A percentile compares a stretch with the other conserved stretches of the same genome.
Evolutionary conservation across 2,797 vertebrate genomes (phyloP).

Genomic region (Gallinago solitaria): DNA sequence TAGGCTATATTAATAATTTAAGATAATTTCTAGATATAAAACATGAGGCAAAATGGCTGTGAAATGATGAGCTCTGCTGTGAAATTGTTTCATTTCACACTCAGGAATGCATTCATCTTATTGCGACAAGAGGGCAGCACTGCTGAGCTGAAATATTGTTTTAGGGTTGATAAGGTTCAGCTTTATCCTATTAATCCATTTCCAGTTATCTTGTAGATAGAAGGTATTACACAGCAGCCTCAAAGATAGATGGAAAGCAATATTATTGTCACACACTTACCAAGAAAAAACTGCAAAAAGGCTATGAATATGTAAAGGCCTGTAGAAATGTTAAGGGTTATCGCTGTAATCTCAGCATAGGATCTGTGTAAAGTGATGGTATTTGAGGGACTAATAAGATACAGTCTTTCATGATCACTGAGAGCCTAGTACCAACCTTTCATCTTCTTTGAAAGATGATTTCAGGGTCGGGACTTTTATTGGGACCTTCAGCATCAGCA

Average conservation of each 20-base stretch:
- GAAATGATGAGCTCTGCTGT: background rate
- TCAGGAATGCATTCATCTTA: background rate
- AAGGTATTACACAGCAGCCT: background rate
- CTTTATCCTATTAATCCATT: background rate
- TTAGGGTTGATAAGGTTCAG: background rate
- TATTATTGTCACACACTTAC: background rate
- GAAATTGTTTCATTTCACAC: slow-evolving; percentile 2
- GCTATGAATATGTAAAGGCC: background rate
- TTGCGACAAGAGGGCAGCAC: background rate
- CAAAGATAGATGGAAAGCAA: background rate
- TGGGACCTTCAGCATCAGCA: background rate
- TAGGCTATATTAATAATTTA: background rate
- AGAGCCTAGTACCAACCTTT: background rate
- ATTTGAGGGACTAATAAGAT: background rate
- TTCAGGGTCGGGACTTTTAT: background rate
- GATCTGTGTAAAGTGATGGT: background rate
- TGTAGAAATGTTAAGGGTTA: background rate
- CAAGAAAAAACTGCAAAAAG: background rate
- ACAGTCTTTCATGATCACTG: background rate
- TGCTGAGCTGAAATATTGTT: background rate
- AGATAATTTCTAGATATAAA: background rate
- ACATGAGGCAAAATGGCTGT: background rate
- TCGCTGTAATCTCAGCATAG: background rate
- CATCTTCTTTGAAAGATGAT: background rate
- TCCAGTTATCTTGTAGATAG: background rate